A percentile compares a stretch with the other conserved stretches of the same genome.
phyloP scores from a whole-genome alignment of 2,113 vertebrate genomes.

The Nothoprocta pentlandii region DNA sequence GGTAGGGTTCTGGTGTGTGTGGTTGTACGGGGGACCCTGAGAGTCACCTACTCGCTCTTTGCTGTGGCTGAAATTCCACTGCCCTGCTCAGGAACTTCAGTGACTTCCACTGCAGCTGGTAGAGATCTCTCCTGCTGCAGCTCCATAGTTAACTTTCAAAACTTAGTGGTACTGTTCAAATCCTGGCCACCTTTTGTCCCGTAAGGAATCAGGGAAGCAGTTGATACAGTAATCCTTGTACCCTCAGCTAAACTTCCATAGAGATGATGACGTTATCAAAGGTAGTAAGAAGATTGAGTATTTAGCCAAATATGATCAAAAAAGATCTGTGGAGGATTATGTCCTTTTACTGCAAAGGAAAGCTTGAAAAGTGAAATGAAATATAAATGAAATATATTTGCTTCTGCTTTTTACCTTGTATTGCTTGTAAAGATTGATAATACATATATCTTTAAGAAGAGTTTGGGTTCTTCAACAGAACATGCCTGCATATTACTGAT shows the following conservation, averaged over 20 bases:
- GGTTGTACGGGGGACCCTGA: neutral
- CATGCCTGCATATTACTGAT: neutral
- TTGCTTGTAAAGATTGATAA: neutral
- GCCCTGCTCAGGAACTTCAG: neutral
- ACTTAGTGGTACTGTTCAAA: accelerated
- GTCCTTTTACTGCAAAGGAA: neutral
- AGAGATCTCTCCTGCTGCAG: neutral
- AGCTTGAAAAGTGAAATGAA: too few species aligned
- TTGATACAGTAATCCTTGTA: neutral
- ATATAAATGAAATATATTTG: neutral
- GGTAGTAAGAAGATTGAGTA: neutral
- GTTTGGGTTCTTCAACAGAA: neutral
- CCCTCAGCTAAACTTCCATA: neutral
- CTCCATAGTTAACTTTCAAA: neutral
- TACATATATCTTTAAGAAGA: too few species aligned
- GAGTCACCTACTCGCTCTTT: accelerated
- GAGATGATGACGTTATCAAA: neutral
- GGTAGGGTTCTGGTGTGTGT: neutral
- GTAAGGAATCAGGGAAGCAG: neutral
- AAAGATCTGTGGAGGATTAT: neutral
- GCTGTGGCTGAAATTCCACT: neutral
- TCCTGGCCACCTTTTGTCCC: neutral
- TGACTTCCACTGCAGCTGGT: neutral
- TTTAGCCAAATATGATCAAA: neutral
- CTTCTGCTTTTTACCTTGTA: neutral